Conservation (phyloP, 2,797 vertebrate genomes). For the Ctenopoma kingsleyae region DNA sequence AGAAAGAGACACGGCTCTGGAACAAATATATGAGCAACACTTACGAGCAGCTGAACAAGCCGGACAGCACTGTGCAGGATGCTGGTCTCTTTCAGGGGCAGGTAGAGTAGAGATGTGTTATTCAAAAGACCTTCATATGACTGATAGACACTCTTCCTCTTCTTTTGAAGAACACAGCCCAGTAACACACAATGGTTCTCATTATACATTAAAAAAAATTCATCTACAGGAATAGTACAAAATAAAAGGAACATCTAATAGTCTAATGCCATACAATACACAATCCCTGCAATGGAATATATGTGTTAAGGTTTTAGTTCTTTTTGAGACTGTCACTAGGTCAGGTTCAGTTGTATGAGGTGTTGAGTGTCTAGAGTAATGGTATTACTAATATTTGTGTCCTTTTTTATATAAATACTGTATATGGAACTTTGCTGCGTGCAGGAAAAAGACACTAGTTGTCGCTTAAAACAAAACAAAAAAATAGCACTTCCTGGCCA, state of each 20-base stretch:
- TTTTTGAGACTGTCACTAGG: not conserved
- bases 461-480: not conserved
- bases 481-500: too few species aligned
- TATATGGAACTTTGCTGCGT: not conserved
- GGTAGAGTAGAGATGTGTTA: constrained; percentile 77
- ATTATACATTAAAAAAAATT: constrained; percentile 44
- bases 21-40: constrained; percentile 96
- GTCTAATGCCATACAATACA: constrained; percentile 21
- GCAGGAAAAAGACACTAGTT: not conserved
- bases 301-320: not conserved
- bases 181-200: not conserved
- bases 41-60: constrained; percentile 94
- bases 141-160: constrained; percentile 20
- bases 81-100: constrained; percentile 96
- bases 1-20: constrained; percentile 95
- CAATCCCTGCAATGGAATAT: not conserved
- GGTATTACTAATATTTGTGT: not conserved
- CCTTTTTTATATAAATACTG: not conserved
- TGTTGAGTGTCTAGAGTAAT: not conserved
- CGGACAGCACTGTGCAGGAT: constrained; percentile 96
- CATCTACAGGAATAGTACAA: constrained; percentile 11
- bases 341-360: not conserved
- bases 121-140: constrained; percentile 33
- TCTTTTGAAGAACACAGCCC: constrained; percentile 35
- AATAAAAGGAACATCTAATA: constrained; percentile 25